Evolutionary conservation across 2,113 vertebrate genomes (phyloP).

Genomic region (Morone saxatilis): DNA sequence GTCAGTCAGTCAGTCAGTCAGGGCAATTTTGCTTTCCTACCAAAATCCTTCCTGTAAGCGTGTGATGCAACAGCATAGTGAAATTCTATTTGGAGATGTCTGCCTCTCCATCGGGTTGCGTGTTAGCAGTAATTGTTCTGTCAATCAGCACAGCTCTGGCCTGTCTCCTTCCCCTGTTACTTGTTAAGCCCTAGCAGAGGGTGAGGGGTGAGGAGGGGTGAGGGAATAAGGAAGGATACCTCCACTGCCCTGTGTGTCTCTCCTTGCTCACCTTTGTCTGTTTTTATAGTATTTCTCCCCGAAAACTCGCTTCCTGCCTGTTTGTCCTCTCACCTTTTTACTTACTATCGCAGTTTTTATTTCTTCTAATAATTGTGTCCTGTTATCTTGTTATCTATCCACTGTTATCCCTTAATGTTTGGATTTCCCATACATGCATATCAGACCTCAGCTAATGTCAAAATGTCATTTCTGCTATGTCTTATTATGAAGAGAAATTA

Average conservation of each 20-base stretch:
- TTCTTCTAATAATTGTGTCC: neutral
- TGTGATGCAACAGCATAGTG: slow-evolving; percentile 84
- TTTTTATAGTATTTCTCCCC: slow-evolving; percentile 10
- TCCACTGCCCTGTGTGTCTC: slow-evolving; percentile 31
- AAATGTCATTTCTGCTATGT: too few species aligned
- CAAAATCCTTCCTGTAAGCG: slow-evolving; percentile 81
- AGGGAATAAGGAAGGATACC: slow-evolving; percentile 42
- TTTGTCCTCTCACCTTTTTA: slow-evolving; percentile 2
- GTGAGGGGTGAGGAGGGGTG: slow-evolving; percentile 57
- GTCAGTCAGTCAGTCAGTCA: slow-evolving; percentile 49
- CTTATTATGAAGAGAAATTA: too few species aligned
- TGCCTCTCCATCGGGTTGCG: slow-evolving; percentile 81
- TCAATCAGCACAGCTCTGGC: slow-evolving; percentile 84
- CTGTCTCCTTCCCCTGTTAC: slow-evolving; percentile 82
- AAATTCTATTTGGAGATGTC: slow-evolving; percentile 88
- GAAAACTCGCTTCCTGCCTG: slow-evolving; percentile 3
- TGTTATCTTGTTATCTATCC: neutral
- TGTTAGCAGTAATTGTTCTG: slow-evolving; percentile 89
- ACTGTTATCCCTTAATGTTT: neutral
- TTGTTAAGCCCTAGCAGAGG: slow-evolving; percentile 79
- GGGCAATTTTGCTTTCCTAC: slow-evolving; percentile 72
- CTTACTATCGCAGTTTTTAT: neutral
- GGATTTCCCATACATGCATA: too few species aligned
- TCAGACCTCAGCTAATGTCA: too few species aligned
- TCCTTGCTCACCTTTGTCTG: slow-evolving; percentile 33